Conservation (phyloP, 1,140 invertebrate genomes). For the Apis dorsata region DNA sequence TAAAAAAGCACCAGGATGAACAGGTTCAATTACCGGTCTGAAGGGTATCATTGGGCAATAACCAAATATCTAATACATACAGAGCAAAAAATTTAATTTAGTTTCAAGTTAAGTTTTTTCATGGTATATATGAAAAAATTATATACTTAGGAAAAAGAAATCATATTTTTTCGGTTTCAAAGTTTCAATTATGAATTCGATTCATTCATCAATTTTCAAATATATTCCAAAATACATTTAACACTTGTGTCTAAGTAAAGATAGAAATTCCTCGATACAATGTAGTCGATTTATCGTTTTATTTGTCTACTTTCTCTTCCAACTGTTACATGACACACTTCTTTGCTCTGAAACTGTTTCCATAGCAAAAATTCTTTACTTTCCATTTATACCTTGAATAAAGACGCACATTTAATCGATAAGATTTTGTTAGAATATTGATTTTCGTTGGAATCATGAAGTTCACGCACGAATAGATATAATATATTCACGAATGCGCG, state of each 20-base stretch:
- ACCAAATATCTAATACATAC: constrained; percentile 82
- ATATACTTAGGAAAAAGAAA: background rate
- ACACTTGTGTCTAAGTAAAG: background rate
- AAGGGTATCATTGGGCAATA: constrained; percentile 88
- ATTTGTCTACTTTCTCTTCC: constrained; percentile 28
- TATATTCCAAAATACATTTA: background rate
- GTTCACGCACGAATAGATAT: background rate
- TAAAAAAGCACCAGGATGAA: constrained; percentile 84
- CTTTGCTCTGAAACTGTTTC: background rate
- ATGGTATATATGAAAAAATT: background rate
- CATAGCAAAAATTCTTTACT: background rate
- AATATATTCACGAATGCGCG: background rate
- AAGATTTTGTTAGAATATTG: background rate
- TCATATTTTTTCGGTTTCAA: background rate
- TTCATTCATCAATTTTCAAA: background rate
- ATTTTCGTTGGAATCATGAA: background rate
- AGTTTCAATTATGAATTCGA: no score
- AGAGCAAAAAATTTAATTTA: background rate
- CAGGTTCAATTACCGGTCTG: constrained; percentile 85
- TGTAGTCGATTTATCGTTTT: background rate
- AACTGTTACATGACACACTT: background rate
- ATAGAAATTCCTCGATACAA: background rate
- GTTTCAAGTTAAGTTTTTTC: no score
- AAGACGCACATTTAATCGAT: no score
- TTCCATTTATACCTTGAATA: background rate